Percentiles rank a stretch among this genome's conserved stretches.
Evolutionary conservation across 2,888 invertebrate genomes (phyloP).

Genomic region (Isotomurus palustris): DNA sequence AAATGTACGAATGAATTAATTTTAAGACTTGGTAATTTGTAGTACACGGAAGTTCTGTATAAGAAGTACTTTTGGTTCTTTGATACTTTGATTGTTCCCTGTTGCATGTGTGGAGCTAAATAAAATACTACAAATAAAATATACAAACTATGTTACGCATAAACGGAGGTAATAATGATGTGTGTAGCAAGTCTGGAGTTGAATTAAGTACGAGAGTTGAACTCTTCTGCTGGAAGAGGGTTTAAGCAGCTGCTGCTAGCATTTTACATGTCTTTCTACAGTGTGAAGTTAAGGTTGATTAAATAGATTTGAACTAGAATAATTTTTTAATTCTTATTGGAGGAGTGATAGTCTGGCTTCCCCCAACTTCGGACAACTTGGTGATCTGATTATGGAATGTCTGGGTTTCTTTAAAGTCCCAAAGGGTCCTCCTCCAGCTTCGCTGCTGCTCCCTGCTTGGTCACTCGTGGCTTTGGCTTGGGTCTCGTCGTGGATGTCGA

Average conservation of each 20-base stretch:
- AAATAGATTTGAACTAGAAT: conserved; percentile 34
- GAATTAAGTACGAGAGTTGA: conserved; percentile 3
- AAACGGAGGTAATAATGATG: too few species aligned
- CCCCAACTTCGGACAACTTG: conserved; percentile 39
- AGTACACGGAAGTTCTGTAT: not conserved
- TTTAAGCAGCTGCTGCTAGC: too few species aligned
- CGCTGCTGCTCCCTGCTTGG: conserved; percentile 21
- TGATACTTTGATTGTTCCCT: conserved; percentile 4
- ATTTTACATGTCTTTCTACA: too few species aligned
- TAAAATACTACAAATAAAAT: too few species aligned
- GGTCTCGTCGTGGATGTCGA: conserved; percentile 35
- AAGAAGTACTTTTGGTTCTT: not conserved
- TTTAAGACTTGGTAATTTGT: not conserved
- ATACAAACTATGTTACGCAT: too few species aligned
- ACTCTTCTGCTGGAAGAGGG: too few species aligned
- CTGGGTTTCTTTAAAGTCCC: conserved; percentile 9
- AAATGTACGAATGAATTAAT: too few species aligned
- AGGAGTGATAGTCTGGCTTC: conserved; percentile 35
- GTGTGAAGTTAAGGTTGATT: too few species aligned
- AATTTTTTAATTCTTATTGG: too few species aligned
- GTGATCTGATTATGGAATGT: conserved; percentile 38
- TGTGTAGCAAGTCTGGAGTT: not conserved
- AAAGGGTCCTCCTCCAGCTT: not conserved
- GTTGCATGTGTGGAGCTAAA: too few species aligned
- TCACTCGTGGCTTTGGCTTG: conserved; percentile 37